Conservation (phyloP, 2,797 vertebrate genomes). For the Leptodactylus fallax region DNA sequence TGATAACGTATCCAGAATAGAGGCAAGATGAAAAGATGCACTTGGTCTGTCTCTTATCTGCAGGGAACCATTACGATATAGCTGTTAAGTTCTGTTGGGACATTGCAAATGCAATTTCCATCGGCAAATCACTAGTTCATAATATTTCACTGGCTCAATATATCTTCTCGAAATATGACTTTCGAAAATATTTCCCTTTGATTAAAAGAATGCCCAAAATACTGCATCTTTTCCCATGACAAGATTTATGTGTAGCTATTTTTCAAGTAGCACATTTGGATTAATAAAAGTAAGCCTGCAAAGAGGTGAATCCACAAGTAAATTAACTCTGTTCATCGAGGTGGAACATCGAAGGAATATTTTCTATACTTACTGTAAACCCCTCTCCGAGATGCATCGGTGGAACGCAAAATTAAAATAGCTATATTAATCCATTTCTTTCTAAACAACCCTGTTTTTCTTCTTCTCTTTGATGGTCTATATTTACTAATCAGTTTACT, state of each 20-base stretch:
- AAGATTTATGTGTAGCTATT: conserved; percentile 26
- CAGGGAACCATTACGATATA: background rate
- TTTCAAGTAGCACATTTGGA: conserved; percentile 26
- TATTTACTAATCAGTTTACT: conserved; percentile 31
- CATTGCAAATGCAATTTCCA: background rate
- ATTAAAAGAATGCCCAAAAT: conserved; percentile 39
- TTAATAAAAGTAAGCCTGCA: conserved; percentile 25
- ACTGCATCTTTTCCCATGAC: background rate
- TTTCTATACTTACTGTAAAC: conserved; percentile 31
- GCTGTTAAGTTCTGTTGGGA: background rate
- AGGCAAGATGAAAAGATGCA: background rate
- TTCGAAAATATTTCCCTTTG: conserved; percentile 18
- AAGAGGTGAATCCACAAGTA: conserved; percentile 29
- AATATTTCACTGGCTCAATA: conserved; percentile 10
- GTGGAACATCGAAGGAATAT: conserved; percentile 39
- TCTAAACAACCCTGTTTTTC: background rate
- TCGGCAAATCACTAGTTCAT: background rate
- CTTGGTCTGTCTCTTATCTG: background rate
- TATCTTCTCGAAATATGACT: conserved; percentile 10
- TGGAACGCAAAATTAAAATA: conserved; percentile 4
- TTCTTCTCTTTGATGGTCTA: conserved; percentile 4
- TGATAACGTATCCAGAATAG: background rate
- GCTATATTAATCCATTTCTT: conserved; percentile 17
- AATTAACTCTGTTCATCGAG: conserved; percentile 25
- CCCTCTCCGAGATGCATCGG: background rate